These are phyloP conservation scores for Hystrix cristata DNA, from an alignment of 2,113 vertebrate genomes.

Conservation along the genomic window DNA sequence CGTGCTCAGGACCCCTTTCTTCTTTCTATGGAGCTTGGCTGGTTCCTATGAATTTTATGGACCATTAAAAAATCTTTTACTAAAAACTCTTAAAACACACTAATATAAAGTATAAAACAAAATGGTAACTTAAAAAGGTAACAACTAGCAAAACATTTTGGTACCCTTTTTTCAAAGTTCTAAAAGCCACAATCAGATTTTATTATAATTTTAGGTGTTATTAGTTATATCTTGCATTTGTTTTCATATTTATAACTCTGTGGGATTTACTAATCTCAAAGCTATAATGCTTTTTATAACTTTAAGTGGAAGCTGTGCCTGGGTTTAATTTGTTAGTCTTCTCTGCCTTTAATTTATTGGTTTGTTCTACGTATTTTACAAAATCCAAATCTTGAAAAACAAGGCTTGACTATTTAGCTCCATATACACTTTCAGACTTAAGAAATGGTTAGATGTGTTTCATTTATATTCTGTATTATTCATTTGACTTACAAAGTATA, in stretches of 20 bases:
- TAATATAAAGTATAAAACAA: background rate
- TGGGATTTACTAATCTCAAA: conserved; percentile 54
- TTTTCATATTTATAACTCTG: conserved; percentile 47
- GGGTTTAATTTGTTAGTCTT: conserved; percentile 79
- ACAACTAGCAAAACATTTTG: background rate
- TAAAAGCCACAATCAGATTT: conserved; percentile 21
- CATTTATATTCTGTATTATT: conserved; percentile 85
- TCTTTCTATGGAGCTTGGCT: background rate
- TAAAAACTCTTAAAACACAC: background rate
- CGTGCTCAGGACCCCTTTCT: background rate
- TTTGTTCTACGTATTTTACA: conserved; percentile 70
- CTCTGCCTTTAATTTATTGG: conserved; percentile 65
- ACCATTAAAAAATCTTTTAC: background rate
- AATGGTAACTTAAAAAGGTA: background rate
- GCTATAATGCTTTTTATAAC: conserved; percentile 41
- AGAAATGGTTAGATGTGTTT: conserved; percentile 78
- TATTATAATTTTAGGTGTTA: background rate
- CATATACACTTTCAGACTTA: conserved; percentile 61
- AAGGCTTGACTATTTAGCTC: conserved; percentile 79
- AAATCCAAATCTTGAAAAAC: conserved; percentile 70
- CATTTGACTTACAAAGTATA: conserved; percentile 85
- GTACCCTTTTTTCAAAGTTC: background rate
- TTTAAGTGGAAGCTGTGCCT: conserved; percentile 39
- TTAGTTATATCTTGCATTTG: conserved; percentile 27
- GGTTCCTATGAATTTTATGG: background rate